Conservation (phyloP, 2,113 vertebrate genomes). For the Bungarus multicinctus region DNA sequence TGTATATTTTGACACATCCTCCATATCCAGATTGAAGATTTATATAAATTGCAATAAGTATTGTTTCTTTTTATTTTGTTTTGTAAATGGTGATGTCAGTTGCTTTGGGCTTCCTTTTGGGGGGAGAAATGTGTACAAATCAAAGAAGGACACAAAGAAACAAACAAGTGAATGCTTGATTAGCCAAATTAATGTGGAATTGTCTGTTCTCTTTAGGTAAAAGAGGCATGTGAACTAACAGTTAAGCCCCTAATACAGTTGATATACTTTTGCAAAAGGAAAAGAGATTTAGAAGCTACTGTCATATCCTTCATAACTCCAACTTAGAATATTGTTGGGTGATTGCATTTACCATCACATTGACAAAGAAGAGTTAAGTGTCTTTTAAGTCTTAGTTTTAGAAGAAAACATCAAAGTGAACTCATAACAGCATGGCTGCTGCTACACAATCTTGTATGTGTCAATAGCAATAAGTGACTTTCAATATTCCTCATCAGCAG, state of each 20-base stretch:
- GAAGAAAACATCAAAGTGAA: slow-evolving; percentile 49
- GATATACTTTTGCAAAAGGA: neutral
- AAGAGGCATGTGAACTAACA: neutral
- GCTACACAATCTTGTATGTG: slow-evolving; percentile 39
- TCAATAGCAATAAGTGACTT: slow-evolving; percentile 66
- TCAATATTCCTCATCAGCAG: slow-evolving; percentile 64
- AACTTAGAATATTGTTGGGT: neutral
- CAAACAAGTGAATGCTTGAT: neutral
- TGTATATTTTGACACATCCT: neutral
- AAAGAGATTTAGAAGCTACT: neutral
- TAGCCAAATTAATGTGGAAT: neutral
- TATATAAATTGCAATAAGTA: too few species aligned
- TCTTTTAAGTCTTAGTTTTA: slow-evolving; percentile 39
- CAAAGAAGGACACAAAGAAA: neutral
- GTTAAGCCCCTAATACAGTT: neutral
- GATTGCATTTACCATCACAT: neutral
- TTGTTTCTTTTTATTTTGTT: neutral
- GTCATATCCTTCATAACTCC: neutral
- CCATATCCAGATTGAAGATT: neutral
- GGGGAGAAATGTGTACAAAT: neutral
- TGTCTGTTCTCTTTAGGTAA: neutral
- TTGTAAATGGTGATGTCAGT: neutral
- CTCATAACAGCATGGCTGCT: slow-evolving; percentile 56
- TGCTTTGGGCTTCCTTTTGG: neutral
- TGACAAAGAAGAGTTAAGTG: neutral